phyloP scores from a whole-genome alignment of 1,140 invertebrate species.

The Eubasilissa regina region DNA sequence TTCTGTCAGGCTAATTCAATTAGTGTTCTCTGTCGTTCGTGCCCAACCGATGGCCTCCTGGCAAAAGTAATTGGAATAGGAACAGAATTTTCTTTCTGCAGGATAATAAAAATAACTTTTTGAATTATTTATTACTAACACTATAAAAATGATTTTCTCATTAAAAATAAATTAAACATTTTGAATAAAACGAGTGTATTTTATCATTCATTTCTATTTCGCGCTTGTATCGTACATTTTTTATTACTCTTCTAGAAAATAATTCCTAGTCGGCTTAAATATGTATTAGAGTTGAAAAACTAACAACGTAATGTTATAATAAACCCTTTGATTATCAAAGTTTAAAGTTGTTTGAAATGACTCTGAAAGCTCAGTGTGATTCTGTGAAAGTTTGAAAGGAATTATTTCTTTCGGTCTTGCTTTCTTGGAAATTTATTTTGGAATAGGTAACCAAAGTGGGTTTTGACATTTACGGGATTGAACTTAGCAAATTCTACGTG shows the following conservation, averaged over 20 bases:
- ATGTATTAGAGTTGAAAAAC: not conserved
- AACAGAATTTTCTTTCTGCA: constrained; percentile 2
- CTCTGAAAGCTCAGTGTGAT: not conserved
- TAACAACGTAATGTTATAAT: not conserved
- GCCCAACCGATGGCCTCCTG: not conserved
- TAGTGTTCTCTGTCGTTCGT: constrained; percentile 28
- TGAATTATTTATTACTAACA: too few relatives aligned
- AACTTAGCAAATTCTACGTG: not conserved
- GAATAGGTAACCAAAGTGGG: not conserved
- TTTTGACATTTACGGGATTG: not conserved
- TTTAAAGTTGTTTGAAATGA: not conserved
- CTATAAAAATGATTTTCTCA: too few relatives aligned
- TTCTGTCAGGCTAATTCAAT: constrained; percentile 41
- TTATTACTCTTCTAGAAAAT: too few relatives aligned
- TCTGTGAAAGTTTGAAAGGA: not conserved
- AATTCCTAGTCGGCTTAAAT: too few relatives aligned
- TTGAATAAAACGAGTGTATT: too few relatives aligned
- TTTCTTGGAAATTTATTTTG: constrained; percentile 15
- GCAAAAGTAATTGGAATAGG: constrained; percentile 19
- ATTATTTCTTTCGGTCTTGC: not conserved
- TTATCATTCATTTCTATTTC: too few relatives aligned
- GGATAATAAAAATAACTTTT: too few relatives aligned
- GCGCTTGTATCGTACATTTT: too few relatives aligned
- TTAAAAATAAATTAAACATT: too few relatives aligned
- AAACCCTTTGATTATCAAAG: not conserved